Percentiles rank a stretch among this genome's conserved stretches.
phyloP scores from a whole-genome alignment of 1,140 invertebrate species.

The Anthonomus grandis region DNA sequence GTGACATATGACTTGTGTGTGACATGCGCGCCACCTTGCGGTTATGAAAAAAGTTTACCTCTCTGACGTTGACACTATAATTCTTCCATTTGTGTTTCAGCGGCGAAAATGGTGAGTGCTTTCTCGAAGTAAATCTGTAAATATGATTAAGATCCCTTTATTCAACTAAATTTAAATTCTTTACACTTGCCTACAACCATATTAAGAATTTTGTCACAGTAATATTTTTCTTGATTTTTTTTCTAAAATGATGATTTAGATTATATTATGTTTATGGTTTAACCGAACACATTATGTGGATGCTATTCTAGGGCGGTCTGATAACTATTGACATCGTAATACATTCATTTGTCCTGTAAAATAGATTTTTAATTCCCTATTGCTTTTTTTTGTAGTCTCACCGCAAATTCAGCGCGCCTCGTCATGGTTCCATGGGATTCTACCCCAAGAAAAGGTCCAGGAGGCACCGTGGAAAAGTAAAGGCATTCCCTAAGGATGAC shows the following conservation, averaged over 20 bases:
- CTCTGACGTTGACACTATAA: background rate
- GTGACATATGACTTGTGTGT: no score
- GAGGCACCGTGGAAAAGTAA: conserved; percentile 96
- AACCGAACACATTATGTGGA: conserved; percentile 50
- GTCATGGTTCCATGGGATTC: conserved; percentile 99
- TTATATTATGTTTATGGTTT: conserved; percentile 49
- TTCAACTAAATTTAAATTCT: conserved; percentile 21
- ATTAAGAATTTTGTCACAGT: background rate
- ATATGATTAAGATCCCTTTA: conserved; percentile 12
- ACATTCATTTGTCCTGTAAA: conserved; percentile 2
- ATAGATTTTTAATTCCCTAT: conserved; percentile 2
- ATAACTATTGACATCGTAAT: conserved; percentile 29
- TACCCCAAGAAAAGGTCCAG: conserved; percentile 96
- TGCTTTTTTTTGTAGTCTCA: conserved; percentile 80
- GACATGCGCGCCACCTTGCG: no score
- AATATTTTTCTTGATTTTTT: conserved; percentile 28
- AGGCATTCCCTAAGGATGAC: conserved; percentile 99
- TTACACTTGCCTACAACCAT: background rate
- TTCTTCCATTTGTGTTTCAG: conserved; percentile 32
- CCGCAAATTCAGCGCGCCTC: conserved; percentile 98
- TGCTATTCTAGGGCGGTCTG: conserved; percentile 56
- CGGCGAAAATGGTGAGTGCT: conserved; percentile 36
- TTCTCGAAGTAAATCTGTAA: background rate
- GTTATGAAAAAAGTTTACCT: no score
- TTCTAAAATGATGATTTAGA: conserved; percentile 52